phyloP scores from a whole-genome alignment of 2,797 vertebrate species.

The Ispidina picta region DNA sequence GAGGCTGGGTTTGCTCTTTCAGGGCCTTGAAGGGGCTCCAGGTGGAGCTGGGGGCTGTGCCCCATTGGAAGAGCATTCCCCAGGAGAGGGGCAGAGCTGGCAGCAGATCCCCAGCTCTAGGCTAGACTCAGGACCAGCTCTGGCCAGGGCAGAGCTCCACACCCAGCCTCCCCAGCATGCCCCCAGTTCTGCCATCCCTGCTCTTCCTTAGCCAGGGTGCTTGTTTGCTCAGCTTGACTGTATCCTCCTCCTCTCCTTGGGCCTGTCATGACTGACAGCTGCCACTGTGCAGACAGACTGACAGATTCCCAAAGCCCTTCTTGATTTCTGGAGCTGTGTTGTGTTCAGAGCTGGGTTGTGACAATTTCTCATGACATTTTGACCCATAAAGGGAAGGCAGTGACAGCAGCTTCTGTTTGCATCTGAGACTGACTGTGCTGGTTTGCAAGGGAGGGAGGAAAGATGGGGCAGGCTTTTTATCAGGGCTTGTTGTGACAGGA shows the following conservation, averaged over 20 bases:
- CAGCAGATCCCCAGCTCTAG: background rate
- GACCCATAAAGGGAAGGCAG: background rate
- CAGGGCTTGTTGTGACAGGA: background rate
- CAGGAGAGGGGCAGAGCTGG: background rate
- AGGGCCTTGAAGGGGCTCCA: background rate
- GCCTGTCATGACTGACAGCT: background rate
- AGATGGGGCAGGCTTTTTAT: background rate
- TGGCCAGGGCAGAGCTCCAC: background rate
- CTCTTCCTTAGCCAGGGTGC: background rate
- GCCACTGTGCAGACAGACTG: background rate
- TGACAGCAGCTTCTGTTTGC: background rate
- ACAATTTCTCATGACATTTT: background rate
- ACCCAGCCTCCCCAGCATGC: background rate
- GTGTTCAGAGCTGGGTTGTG: background rate
- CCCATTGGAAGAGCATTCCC: background rate
- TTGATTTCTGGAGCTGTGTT: background rate
- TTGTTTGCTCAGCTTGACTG: background rate
- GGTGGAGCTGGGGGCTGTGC: background rate
- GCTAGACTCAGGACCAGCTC: background rate
- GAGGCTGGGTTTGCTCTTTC: background rate
- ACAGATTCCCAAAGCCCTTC: background rate
- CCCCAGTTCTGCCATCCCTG: background rate
- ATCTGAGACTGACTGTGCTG: background rate
- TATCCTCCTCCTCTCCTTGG: background rate
- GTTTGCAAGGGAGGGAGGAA: background rate